Evolutionary conservation across 1,140 invertebrate species (phyloP), one percentile per base, ranked within the genome.

Genomic region (Paralvinella palmiformis): DNA sequence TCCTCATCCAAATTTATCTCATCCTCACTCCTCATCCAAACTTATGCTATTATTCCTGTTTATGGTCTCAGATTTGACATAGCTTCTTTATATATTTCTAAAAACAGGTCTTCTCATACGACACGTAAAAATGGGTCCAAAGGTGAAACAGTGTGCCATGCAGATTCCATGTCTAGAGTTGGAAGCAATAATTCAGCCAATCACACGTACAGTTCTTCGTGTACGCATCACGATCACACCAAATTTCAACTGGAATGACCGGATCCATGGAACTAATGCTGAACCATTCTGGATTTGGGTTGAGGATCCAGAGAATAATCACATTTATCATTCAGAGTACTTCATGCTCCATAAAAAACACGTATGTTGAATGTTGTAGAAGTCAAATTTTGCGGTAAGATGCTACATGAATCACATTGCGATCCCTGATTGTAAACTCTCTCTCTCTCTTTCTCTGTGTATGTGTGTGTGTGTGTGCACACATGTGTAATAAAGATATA

Each of bases 261-360:
- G 75, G 73, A 71, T 80, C 61, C 94, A 98, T 76, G 94, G 95
- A 0, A 90, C 88, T 77, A 86, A 84, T 10, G 85, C 89, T 0
- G 92, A 98, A 81, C 85, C 89, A 1, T 99, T 97, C 81, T 98
- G 94, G 91, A 87, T 99, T 57, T 98, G 96, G 93, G 89, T 99
- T 17, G 95, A 98, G 82, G 94, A 99, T 82, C 89, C 94, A 0
- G 89, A 92, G 15, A 90, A 85, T 63, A 93, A 97, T 79, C 88
- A 87, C 68, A 98, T 99, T 74, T 96, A 98, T 79, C 96, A 99
- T 83, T 90, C 90, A 57, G 97, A 99, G 76, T 89, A 91, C 71
- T 92, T 98, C 76, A 84, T 90, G 15, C 78, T 98, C 1, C 91
- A 88, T 20, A 90, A 89, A 79, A 92, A 92, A 83, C 88, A 91